A percentile compares a stretch with the other conserved stretches of the same genome.
Conservation (phyloP, 2,888 invertebrate genomes). For the Nymphalis polychloros region DNA sequence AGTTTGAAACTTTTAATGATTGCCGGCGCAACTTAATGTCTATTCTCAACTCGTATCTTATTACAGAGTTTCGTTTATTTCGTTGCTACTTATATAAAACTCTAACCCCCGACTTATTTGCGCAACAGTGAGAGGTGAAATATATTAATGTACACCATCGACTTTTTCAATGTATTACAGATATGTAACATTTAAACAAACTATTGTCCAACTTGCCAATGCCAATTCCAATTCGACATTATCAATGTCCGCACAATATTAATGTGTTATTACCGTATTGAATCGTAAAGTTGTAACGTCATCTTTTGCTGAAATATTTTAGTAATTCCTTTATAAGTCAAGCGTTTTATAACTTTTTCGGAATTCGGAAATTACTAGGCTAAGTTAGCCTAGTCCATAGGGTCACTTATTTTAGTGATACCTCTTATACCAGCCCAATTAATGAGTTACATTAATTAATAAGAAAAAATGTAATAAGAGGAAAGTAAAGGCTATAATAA, state of each 20-base stretch:
- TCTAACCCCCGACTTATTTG: background rate
- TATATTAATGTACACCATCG: background rate
- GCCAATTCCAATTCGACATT: no score
- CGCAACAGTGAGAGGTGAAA: background rate
- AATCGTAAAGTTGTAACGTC: no score
- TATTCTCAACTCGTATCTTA: constrained; percentile 26
- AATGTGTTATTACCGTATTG: no score
- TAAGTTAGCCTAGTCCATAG: background rate
- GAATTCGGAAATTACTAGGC: background rate
- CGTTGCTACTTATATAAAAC: constrained; percentile 1
- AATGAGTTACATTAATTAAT: constrained; percentile 1
- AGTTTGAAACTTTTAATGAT: constrained; percentile 36
- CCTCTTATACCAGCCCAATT: background rate
- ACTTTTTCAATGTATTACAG: no score
- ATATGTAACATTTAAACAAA: background rate
- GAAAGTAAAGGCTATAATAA: constrained; percentile 4
- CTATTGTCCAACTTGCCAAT: no score
- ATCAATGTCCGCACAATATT: no score
- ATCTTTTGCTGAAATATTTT: background rate
- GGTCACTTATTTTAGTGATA: background rate
- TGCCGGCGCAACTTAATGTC: constrained; percentile 27
- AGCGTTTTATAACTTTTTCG: background rate
- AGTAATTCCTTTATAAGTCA: background rate
- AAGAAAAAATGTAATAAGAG: background rate
- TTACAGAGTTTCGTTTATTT: constrained; percentile 14